Evolutionary conservation across 2,797 vertebrate species (phyloP), one percentile per base, ranked within the genome.

Genomic region (Neoniphon sammara): DNA sequence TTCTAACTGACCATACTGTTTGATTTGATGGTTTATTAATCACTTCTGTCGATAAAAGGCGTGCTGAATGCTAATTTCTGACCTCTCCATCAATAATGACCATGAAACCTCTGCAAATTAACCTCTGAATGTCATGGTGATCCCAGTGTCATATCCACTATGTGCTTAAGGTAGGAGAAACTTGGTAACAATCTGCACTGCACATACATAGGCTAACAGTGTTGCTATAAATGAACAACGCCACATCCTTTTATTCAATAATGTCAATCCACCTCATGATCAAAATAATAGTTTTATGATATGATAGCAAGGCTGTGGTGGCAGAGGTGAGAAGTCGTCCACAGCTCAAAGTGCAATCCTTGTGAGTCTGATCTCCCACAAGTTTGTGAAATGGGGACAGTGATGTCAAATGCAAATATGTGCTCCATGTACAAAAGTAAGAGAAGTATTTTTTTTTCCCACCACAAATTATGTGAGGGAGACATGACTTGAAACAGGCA

Each of bases 121-220:
- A 94, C 94, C 94, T 94, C 93, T 85, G 92, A 94, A 93, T 95
- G 93, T 94, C 94, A 94, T 88, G 93, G 94, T 93, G 93, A 91
- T 89, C 89, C 88, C 74, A 54, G 65, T 80, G 91, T 86, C 87
- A 88, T 91, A 85, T 85, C 78, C 84, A 91, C 91, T 91, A 88
- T 84, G 74, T 64, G 81, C 73, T 88, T 70, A 85, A 87, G 89
- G 82, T 83, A 86, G 82, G 74, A 85, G 85, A 83, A 70, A 59
- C 75, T 55, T 49, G 18, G 57, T 63, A 54, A 70, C 74, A 58
- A 61, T 58, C 44, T n/a, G 30, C 56, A 70, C 56, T 20, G 39
- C 44, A 63, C 53, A 65, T 27, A 70, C 17, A 31, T 44, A 8
- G 8, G 27, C n/a, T 17, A 56, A 17, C n/a, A n/a, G n/a, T n/a